Evolutionary conservation across 2,113 vertebrate genomes (phyloP), one percentile per base, ranked within the genome.

Genomic region (Sinocyclocheilus rhinocerous): DNA sequence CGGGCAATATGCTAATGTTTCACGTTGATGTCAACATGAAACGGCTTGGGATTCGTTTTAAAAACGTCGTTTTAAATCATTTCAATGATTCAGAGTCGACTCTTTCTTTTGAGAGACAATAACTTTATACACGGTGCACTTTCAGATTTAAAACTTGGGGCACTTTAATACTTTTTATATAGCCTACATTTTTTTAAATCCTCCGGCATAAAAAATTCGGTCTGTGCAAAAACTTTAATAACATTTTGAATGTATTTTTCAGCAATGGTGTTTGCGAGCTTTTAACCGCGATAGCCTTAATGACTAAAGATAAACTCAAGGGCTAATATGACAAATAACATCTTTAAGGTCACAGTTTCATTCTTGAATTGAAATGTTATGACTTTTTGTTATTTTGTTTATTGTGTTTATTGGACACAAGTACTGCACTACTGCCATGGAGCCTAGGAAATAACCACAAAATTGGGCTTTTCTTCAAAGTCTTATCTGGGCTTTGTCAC

Each of bases 401-500:
- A 77, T 33, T 52, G 48, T 76, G n/a, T 77, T 77, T 13, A 52
- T 55, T 55, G 75, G 26, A 26, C 48, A 55, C 48, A 77, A 3
- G 24, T 7, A 16, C 29, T 20, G 15, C 26, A 15, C 26, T 69
- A 26, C 11, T 70, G 29, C 15, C 12, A 77, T 52, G 42, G 75
- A 76, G 15, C n/a, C 48, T 76, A 76, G n/a, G n/a, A 29, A 10
- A 76, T 76, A 76, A 16, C 6, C 15, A 26, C 24, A 24, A 1
- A 26, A 52, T 76, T 10, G 2, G 45, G 24, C n/a, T 52, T 52
- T 76, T 76, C 75, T 76, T 77, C 48, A 76, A 76, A 52, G 48
- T 29, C 73, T 76, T 26, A 76, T 76, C 12, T 76, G 42, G 42
- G 22, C 70, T 55, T 77, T 55, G 24, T 77, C 7, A 55, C 75